phyloP scores from a whole-genome alignment of 2,797 vertebrate species.

The Gephyroberyx darwinii region DNA sequence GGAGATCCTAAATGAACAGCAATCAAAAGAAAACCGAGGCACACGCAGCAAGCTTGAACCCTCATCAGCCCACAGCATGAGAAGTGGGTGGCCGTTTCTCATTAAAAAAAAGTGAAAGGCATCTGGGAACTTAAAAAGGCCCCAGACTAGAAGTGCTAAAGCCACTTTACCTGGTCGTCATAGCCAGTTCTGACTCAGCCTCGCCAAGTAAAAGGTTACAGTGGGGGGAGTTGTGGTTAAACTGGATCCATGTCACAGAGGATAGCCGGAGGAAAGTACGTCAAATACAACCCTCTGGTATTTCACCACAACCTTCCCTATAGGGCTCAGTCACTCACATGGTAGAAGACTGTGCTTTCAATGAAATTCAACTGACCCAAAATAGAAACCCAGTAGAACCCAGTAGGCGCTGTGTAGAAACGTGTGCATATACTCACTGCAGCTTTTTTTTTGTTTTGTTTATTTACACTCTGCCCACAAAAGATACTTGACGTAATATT shows the following conservation, averaged over 20 bases:
- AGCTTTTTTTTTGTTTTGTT: background rate
- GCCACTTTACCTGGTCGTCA: constrained; percentile 15
- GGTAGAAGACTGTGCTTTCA: background rate
- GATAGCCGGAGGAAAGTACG: background rate
- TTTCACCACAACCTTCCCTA: constrained; percentile 20
- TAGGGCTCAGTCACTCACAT: constrained; percentile 30
- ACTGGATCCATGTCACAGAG: constrained; percentile 17
- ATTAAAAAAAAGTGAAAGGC: constrained; percentile 5
- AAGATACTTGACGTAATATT: constrained; percentile 4
- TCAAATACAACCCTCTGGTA: constrained; percentile 6
- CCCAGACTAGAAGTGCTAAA: constrained; percentile 15
- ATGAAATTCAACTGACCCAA: background rate
- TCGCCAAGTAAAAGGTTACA: constrained; percentile 30
- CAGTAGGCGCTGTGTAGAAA: constrained; percentile 5
- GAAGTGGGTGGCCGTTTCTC: constrained; percentile 25
- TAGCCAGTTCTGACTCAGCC: constrained; percentile 9
- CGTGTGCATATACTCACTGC: background rate
- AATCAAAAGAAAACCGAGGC: constrained; percentile 62
- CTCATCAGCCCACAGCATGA: constrained; percentile 51
- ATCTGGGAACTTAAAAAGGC: constrained; percentile 32
- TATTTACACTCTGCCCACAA: background rate
- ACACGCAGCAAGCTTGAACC: constrained; percentile 33
- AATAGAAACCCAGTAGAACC: constrained; percentile 28
- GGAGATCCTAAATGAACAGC: constrained; percentile 64
- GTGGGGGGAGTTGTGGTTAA: constrained; percentile 35